These are phyloP conservation scores for Corydoras sp. DNA, from an alignment of 2,113 vertebrate genomes.

Conservation along the genomic window DNA sequence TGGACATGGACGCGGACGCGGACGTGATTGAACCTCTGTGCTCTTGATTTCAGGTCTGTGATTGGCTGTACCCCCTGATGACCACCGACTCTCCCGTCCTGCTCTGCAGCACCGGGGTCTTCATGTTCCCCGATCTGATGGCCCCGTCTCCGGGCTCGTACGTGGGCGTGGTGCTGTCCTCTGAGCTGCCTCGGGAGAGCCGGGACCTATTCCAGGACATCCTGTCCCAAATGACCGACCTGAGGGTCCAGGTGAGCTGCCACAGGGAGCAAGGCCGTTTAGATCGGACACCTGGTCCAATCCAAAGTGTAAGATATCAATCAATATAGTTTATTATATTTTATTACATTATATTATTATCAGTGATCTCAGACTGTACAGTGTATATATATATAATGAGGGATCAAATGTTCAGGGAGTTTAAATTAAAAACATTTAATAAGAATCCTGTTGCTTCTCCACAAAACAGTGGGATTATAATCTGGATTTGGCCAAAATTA, in stretches of 20 bases:
- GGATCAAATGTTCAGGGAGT: too few species aligned
- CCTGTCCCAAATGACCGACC: constrained; percentile 87
- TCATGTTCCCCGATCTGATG: constrained; percentile 95
- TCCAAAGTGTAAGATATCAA: too few species aligned
- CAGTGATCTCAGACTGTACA: too few species aligned
- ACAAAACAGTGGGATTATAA: too few species aligned
- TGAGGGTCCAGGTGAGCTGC: constrained; percentile 83
- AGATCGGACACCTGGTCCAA: too few species aligned
- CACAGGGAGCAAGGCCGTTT: not conserved
- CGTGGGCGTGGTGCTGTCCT: constrained; percentile 88
- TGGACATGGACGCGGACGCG: too few species aligned
- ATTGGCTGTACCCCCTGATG: constrained; percentile 94
- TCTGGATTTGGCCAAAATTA: too few species aligned
- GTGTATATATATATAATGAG: too few species aligned
- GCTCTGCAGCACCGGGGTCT: constrained; percentile 86
- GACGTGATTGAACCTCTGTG: not conserved
- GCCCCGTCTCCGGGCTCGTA: constrained; percentile 79
- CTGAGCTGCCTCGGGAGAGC: constrained; percentile 78
- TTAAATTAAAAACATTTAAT: too few species aligned
- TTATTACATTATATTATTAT: too few species aligned
- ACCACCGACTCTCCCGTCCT: constrained; percentile 80
- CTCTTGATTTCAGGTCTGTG: constrained; percentile 77
- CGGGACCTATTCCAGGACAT: constrained; percentile 82
- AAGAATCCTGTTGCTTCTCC: too few species aligned
- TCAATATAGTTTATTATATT: too few species aligned